These are phyloP conservation scores for Phyllostomus hastatus DNA, from an alignment of 2,113 vertebrate genomes.

Conservation along the genomic window DNA sequence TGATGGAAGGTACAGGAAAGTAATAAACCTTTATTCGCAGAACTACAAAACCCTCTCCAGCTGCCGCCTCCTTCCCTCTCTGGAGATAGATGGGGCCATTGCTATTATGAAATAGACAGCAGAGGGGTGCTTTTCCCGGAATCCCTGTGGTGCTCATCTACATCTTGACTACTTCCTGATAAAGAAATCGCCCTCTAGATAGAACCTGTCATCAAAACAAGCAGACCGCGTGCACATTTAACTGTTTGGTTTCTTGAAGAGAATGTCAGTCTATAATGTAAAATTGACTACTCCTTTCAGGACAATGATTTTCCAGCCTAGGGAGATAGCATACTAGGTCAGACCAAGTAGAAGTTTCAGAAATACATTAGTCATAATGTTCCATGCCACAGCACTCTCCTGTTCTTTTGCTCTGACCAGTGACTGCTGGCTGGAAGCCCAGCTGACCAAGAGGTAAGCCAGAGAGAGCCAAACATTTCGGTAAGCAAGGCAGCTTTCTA, in stretches of 20 bases:
- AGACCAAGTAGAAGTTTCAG: background rate
- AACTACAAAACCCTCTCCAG: conserved; percentile 54
- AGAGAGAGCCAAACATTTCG: background rate
- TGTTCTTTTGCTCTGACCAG: background rate
- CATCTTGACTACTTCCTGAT: conserved; percentile 38
- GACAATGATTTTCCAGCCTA: conserved; percentile 20
- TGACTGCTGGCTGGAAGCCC: background rate
- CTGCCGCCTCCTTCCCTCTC: conserved; percentile 43
- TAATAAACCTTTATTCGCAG: conserved; percentile 73
- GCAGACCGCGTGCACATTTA: background rate
- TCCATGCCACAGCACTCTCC: background rate
- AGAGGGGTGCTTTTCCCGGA: background rate
- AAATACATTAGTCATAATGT: conserved; percentile 16
- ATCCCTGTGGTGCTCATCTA: conserved; percentile 38
- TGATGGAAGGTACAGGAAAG: conserved; percentile 71
- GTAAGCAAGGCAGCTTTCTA: background rate
- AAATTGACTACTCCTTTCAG: conserved; percentile 35
- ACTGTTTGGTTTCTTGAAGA: conserved; percentile 46
- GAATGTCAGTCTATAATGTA: background rate
- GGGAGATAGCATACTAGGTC: background rate
- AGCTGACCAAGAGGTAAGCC: background rate
- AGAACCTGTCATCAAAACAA: conserved; percentile 24
- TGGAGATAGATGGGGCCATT: conserved; percentile 40
- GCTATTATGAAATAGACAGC: conserved; percentile 49
- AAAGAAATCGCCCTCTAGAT: conserved; percentile 46